Evolutionary conservation across 2,113 vertebrate species (phyloP), one percentile per base, ranked within the genome.

Genomic region (Pristiophorus japonicus): DNA sequence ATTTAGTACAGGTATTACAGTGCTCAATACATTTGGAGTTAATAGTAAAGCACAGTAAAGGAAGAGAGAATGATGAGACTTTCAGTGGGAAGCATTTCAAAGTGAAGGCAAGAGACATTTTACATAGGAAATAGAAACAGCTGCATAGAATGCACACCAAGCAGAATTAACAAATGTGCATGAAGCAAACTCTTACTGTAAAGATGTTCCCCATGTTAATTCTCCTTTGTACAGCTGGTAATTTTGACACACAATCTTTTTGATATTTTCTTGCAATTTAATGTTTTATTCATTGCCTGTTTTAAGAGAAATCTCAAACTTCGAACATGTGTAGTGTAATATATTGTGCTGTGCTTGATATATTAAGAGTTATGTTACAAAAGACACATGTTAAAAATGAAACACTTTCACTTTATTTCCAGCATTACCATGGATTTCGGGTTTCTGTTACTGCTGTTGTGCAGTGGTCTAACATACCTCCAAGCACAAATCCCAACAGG

Each of bases 391-490:
- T 22, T 22, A 91, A 67, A 90, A 45, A 47, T 90, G 20, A 88
- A 70, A 11, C 20, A 2, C 45, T 70, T 51, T 67, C 42, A 70
- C 27, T 73, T 94, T 94, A 70, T 47, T 94, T 70, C 45, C 93
- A 94, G 93, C 93, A 34, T 94, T 51, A 70, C 66, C 65, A 94
- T 94, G 93, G 66, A 94, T 94, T 45, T 47, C 93, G 51, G 93
- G 93, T 94, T 94, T 94, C 24, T 94, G 27, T 0, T 73, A 22
- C 34, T 70, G 27, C 93, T 94, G 45, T 20, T 47, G 16, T 47
- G 93, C 93, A 73, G 93, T 70, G 63, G 42, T 47, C 38, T 67
- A 30, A 30, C 11, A 30, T 94, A 66, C 27, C 93, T 70, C 66
- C 38, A 30, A 70, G 93, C 65, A 51, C 42, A 94, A 4, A 94